Conservation (phyloP, 2,113 vertebrate species). For the Naja naja region DNA sequence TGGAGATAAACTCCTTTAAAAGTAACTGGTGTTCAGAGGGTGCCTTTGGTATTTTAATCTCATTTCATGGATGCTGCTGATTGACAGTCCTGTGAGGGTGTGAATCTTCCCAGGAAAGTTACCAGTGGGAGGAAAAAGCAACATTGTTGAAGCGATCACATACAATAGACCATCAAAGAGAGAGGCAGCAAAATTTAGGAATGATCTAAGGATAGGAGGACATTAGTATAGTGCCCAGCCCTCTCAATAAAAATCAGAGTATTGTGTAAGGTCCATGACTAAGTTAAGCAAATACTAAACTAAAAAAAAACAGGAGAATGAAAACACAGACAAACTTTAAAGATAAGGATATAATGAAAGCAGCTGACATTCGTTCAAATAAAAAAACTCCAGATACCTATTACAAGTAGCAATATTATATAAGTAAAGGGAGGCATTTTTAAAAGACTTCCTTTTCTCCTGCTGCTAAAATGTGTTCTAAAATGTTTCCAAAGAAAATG, state of each 20-base stretch:
- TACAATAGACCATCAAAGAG: not conserved
- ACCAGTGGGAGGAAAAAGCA: slow-evolving; percentile 27
- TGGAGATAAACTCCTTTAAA: not conserved
- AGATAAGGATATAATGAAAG: slow-evolving; percentile 18
- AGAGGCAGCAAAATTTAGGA: not conserved
- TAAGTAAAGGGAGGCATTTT: not conserved
- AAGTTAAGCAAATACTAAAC: slow-evolving; percentile 26
- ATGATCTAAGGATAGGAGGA: slow-evolving; percentile 11
- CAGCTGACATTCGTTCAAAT: not conserved
- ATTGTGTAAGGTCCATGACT: not conserved
- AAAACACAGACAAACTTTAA: slow-evolving; percentile 7
- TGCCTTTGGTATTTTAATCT: not conserved
- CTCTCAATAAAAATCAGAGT: not conserved
- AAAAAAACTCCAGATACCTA: not conserved
- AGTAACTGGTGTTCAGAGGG: slow-evolving; percentile 1
- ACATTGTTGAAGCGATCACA: slow-evolving; percentile 19
- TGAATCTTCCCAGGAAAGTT: slow-evolving; percentile 20
- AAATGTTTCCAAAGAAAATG: not conserved
- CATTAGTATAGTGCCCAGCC: not conserved
- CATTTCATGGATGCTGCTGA: slow-evolving; percentile 5
- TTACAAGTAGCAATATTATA: not conserved
- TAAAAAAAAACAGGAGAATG: slow-evolving; percentile 1
- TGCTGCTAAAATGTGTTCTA: not conserved
- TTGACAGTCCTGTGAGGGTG: slow-evolving; percentile 6
- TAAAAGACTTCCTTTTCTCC: not conserved